phyloP scores from a whole-genome alignment of 2,113 vertebrate genomes.

The Podarcis cretensis region DNA sequence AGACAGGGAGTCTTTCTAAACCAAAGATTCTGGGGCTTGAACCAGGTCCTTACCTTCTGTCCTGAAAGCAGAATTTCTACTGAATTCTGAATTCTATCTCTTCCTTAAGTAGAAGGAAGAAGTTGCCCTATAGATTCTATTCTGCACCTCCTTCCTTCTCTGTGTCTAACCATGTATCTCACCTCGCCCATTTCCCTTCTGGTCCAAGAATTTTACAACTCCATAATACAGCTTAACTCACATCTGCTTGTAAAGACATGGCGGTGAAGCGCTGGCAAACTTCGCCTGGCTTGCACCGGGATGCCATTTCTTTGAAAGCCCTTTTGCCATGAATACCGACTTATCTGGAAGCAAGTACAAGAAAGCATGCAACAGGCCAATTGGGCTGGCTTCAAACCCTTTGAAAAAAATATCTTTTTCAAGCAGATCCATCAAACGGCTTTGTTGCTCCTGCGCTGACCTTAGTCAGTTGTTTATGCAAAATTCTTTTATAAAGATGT shows the following conservation, averaged over 20 bases:
- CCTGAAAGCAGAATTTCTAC: too few species aligned
- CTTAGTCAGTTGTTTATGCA: conserved; percentile 50
- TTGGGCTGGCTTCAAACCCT: conserved; percentile 28
- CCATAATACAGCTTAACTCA: background rate
- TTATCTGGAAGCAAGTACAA: conserved; percentile 51
- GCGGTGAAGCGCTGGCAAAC: conserved; percentile 20
- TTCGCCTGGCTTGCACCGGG: conserved; percentile 9
- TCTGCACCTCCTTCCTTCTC: background rate
- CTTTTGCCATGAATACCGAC: conserved; percentile 25
- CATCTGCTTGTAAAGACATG: conserved; percentile 45
- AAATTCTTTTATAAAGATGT: conserved; percentile 48
- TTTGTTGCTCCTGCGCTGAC: conserved; percentile 56
- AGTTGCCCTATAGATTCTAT: too few species aligned
- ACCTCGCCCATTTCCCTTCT: background rate
- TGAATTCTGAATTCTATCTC: too few species aligned
- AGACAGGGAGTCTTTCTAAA: too few species aligned
- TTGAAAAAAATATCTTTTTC: conserved; percentile 60
- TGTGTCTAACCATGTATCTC: background rate
- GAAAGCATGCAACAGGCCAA: conserved; percentile 20
- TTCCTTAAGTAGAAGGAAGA: too few species aligned
- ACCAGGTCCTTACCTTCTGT: too few species aligned
- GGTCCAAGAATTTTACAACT: background rate
- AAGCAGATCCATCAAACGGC: conserved; percentile 49
- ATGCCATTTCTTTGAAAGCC: conserved; percentile 49
- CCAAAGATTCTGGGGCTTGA: too few species aligned